Conservation (phyloP, 2,113 vertebrate genomes). For the Mesocricetus auratus region DNA sequence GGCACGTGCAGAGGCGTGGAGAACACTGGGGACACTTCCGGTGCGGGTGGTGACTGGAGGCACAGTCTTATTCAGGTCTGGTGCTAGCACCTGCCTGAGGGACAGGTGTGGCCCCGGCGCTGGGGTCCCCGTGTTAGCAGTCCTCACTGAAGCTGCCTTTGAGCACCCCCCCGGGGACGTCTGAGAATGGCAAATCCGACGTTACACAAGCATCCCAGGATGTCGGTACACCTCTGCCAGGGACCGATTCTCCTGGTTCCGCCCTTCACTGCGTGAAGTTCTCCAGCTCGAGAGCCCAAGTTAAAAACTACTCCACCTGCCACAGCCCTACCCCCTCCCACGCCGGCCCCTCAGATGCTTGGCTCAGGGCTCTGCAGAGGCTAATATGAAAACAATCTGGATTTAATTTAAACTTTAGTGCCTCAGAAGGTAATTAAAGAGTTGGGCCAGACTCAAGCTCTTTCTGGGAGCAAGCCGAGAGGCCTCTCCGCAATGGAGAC, state of each 20-base stretch:
- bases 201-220: background rate
- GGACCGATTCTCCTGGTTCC: conserved; percentile 68
- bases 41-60: background rate
- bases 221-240: conserved; percentile 51
- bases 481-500: background rate
- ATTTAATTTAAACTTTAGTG: conserved; percentile 69
- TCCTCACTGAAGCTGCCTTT: background rate
- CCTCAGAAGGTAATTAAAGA: conserved; percentile 76
- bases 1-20: conserved; percentile 37
- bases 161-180: conserved; percentile 46
- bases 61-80: background rate
- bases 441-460: conserved; percentile 37
- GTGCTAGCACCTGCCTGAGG: background rate
- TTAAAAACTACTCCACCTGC: background rate
- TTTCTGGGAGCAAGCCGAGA: background rate
- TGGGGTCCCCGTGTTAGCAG: background rate
- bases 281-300: conserved; percentile 35
- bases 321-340: background rate
- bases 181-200: conserved; percentile 67
- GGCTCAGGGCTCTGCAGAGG: conserved; percentile 60
- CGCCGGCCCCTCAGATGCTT: background rate
- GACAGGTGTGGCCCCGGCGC: background rate
- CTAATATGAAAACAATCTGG: conserved; percentile 73
- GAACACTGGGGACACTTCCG: conserved; percentile 46
- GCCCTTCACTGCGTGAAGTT: background rate